Evolutionary conservation across 2,113 vertebrate species (phyloP).

Genomic region (Isurus oxyrinchus): DNA sequence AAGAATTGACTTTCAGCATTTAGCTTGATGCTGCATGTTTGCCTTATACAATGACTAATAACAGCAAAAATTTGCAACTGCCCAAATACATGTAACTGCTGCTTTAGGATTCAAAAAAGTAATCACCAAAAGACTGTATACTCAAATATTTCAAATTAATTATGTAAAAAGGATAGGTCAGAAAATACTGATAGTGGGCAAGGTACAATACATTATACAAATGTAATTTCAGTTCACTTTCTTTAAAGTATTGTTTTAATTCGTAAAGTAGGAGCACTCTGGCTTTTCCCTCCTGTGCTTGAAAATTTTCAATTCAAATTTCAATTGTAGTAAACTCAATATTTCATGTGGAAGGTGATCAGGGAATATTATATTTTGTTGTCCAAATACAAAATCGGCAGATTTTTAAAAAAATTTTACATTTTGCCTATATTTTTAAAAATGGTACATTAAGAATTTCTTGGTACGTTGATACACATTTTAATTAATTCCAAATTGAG

Average conservation of each 20-base stretch:
- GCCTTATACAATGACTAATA: no score
- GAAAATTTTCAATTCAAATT: background rate
- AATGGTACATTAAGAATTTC: background rate
- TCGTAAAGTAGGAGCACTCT: background rate
- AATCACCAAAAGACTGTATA: background rate
- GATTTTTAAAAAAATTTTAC: background rate
- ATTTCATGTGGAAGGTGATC: background rate
- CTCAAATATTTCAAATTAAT: background rate
- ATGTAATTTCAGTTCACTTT: background rate
- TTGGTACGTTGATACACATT: background rate
- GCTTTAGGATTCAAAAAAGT: background rate
- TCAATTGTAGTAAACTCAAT: background rate
- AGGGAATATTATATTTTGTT: background rate
- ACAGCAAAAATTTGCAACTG: background rate
- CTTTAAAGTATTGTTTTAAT: background rate
- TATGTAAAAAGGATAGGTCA: constrained; percentile 44
- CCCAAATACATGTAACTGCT: background rate
- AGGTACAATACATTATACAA: background rate
- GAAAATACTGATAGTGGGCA: constrained; percentile 40
- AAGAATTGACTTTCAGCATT: background rate
- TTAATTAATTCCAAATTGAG: background rate
- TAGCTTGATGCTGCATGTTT: background rate
- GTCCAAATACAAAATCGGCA: background rate
- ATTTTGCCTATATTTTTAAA: background rate
- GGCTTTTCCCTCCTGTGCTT: background rate